These are phyloP conservation scores for Nothoprocta pentlandii DNA, from an alignment of 2,113 vertebrate genomes.

Conservation along the genomic window DNA sequence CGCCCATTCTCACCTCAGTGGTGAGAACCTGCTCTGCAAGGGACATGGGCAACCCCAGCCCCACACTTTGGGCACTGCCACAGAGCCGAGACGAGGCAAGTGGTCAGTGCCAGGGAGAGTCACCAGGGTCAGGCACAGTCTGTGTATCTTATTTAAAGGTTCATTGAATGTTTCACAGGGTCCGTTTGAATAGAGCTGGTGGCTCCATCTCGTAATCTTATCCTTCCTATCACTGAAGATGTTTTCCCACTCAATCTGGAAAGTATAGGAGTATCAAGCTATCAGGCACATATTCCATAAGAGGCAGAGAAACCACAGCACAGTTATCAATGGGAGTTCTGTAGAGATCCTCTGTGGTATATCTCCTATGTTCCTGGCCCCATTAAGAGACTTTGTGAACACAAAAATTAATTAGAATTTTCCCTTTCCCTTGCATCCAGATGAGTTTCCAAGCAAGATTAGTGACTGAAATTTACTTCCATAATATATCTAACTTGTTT, in stretches of 20 bases:
- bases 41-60: background rate
- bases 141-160: background rate
- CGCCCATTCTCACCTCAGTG: background rate
- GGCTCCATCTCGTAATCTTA: background rate
- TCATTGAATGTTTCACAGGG: background rate
- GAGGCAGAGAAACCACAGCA: background rate
- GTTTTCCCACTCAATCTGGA: background rate
- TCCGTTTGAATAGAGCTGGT: background rate
- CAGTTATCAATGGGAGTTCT: background rate
- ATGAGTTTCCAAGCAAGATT: background rate
- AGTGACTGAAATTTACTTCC: background rate
- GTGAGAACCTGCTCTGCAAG: background rate
- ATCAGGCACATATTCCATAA: background rate
- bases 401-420: accelerated
- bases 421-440: background rate
- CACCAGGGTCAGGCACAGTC: background rate
- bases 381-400: background rate
- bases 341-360: background rate
- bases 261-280: background rate
- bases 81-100: background rate
- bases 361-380: background rate
- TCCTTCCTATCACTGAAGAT: background rate
- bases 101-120: background rate
- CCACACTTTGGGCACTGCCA: background rate
- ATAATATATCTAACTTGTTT: background rate